A percentile compares a stretch with the other conserved stretches of the same genome.
These are phyloP conservation scores for Synergus umbraculus DNA, from an alignment of 2,888 invertebrate genomes.

Conservation along the genomic window DNA sequence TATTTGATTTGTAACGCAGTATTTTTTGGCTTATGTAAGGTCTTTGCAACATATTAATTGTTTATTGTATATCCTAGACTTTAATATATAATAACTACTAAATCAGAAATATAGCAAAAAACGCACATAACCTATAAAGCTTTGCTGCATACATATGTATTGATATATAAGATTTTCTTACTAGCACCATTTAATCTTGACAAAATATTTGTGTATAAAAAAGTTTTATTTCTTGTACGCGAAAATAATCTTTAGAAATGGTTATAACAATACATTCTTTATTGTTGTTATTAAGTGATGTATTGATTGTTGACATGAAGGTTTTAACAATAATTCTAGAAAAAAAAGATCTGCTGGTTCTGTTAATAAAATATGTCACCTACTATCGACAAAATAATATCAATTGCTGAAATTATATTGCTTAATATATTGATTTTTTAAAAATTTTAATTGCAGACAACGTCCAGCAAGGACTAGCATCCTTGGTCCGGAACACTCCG, in stretches of 20 bases:
- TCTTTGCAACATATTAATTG: not conserved
- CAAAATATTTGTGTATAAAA: not conserved
- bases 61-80: not conserved
- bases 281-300: not conserved
- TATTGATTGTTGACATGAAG: not conserved
- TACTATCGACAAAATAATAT: not conserved
- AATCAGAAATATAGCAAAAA: not conserved
- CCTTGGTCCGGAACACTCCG: constrained; percentile 60
- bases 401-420: not conserved
- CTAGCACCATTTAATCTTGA: not conserved
- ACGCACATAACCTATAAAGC: not conserved
- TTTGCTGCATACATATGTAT: not conserved
- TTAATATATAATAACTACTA: not conserved
- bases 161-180: not conserved
- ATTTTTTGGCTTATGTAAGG: not conserved
- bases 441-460: constrained; percentile 56
- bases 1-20: not conserved
- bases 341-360: not conserved
- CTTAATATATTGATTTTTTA: not conserved
- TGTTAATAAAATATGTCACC: not conserved
- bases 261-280: not conserved
- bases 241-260: not conserved
- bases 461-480: constrained; percentile 64
- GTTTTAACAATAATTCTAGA: not conserved
- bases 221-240: not conserved